Percentiles rank a stretch among this genome's conserved stretches.
phyloP scores from a whole-genome alignment of 2,113 vertebrate genomes.

The Amphiprion percula region DNA sequence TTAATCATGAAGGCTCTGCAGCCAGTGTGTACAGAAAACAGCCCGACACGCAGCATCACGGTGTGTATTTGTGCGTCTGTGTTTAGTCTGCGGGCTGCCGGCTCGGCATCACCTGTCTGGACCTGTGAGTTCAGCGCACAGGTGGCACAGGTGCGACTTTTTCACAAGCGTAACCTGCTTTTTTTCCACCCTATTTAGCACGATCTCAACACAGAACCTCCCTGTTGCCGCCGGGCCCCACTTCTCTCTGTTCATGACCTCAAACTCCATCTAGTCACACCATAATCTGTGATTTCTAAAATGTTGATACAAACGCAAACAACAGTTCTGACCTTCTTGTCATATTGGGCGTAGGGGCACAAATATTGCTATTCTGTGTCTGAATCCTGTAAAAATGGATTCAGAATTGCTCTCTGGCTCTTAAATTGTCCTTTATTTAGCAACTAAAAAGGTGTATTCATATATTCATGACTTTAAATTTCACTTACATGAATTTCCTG shows the following conservation, averaged over 20 bases:
- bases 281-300: neutral
- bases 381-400: no score
- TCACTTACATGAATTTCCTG: no score
- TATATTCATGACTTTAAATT: no score
- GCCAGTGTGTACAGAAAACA: conserved; percentile 20
- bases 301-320: no score
- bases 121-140: conserved; percentile 11
- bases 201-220: conserved; percentile 2
- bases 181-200: conserved; percentile 62
- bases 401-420: no score
- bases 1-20: conserved; percentile 37
- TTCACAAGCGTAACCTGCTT: conserved; percentile 29
- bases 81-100: neutral
- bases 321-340: no score
- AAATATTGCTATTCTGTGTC: no score
- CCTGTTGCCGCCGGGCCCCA: neutral
- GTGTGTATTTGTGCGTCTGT: neutral
- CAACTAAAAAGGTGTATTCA: no score
- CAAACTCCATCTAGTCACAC: neutral
- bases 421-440: no score
- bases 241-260: neutral
- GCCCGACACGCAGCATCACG: conserved; percentile 9
- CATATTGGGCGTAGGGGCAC: no score
- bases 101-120: conserved; percentile 38
- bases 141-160: conserved; percentile 51